Base-by-base conservation (phyloP, 2,797 vertebrate species). In the Tachyglossus aculeatus region DNA sequence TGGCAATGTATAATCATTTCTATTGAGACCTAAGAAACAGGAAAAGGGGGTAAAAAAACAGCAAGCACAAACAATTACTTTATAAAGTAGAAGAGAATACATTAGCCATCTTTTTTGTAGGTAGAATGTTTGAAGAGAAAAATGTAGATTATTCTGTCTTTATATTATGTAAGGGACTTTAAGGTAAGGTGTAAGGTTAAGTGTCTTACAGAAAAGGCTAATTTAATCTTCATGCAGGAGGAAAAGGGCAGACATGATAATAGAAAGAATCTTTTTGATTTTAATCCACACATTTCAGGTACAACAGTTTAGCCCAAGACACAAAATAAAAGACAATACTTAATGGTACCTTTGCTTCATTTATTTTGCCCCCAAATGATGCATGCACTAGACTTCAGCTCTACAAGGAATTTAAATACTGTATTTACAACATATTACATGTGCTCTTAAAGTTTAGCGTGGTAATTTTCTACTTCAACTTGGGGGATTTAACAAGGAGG, bases 341-440 rank as follows among this genome's bases (percentile, higher is more conserved):
- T 85, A 81, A 86, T 88, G 61, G 91, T 95, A 94, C 90, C 87
- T 91, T 87, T 85, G 88, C 84, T 89, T 78, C 80, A 93, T 91
- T 92, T 92, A 89, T 94, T 96, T 95, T 94, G 91, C 88, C 92
- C 91, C 89, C 94, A 68, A 80, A 93, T 92, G 86, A 91, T 93
- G 94, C 98, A 98, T 99, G 98, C 97, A 97, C 94, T 98, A 95
- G 93, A 94, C 90, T 93, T 92, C 93, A 95, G 90, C 94, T 96
- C 93, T 95, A 96, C 94, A 93, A 88, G 89, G 78, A 92, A 95
- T 81, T 93, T 93, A 96, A 95, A 92, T 98, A n/a, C n/a, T n/a
- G n/a, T n/a, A 98, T 99, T 94, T 99, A 99, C 97, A 99, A 82
- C 85, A 88, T 93, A 94, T 93, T 96, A 97, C 96, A 98, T 88